Conservation (phyloP, 2,113 vertebrate genomes). For the Cacatua alba region DNA sequence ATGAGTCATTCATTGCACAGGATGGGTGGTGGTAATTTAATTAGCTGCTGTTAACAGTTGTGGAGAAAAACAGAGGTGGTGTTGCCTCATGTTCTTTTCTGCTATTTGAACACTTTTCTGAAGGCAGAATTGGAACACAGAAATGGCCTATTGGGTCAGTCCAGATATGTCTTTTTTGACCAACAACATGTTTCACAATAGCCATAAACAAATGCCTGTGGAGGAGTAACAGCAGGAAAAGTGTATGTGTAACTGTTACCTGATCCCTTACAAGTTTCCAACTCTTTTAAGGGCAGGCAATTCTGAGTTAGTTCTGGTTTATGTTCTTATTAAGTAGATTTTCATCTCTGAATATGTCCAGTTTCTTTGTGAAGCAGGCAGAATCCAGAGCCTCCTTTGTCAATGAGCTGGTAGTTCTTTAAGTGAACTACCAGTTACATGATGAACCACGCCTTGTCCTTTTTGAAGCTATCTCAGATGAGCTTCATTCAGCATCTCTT, state of each 20-base stretch:
- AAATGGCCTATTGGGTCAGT: not conserved
- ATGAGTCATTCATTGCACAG: slow-evolving; percentile 62
- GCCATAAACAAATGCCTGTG: not conserved
- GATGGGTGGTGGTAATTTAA: slow-evolving; percentile 67
- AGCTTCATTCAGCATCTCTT: not conserved
- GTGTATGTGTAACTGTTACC: not conserved
- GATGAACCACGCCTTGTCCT: not conserved
- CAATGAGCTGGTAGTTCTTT: not conserved
- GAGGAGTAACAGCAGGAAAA: not conserved
- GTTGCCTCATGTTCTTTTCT: not conserved
- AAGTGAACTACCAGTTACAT: not conserved
- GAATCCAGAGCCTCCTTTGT: not conserved
- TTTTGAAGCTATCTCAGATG: rapidly evolving
- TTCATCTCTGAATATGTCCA: not conserved
- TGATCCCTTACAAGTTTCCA: not conserved
- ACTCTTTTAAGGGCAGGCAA: rapidly evolving
- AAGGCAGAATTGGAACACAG: not conserved
- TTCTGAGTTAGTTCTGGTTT: not conserved
- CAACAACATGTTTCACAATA: not conserved
- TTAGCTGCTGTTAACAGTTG: slow-evolving; percentile 37
- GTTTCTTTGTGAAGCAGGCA: not conserved
- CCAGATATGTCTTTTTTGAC: not conserved
- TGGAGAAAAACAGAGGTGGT: slow-evolving; percentile 1
- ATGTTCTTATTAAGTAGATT: not conserved
- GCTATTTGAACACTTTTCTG: not conserved